Conservation (phyloP, 2,888 invertebrate genomes). For the Allacma fusca region DNA sequence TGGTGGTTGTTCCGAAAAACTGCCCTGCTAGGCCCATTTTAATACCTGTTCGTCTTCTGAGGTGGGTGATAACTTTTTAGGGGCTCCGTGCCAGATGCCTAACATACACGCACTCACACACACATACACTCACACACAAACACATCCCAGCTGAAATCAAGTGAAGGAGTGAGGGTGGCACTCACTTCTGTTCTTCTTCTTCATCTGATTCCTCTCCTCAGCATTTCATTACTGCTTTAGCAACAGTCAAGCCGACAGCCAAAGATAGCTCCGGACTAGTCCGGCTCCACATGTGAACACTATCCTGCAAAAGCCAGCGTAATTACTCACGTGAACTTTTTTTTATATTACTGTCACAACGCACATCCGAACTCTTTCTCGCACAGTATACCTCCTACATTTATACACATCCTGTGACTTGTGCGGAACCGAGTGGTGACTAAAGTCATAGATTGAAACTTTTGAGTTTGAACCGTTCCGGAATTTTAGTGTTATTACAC, state of each 20-base stretch:
- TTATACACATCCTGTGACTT: background rate
- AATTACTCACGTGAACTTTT: constrained; percentile 34
- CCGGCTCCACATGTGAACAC: constrained; percentile 23
- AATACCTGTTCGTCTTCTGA: constrained; percentile 56
- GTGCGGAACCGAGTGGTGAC: too few relatives aligned
- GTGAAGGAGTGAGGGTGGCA: constrained; percentile 60
- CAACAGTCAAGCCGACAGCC: constrained; percentile 45
- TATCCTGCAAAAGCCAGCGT: background rate
- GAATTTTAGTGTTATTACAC: too few relatives aligned
- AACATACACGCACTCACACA: constrained; percentile 30
- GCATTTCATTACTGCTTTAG: constrained; percentile 49
- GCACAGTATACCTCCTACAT: background rate
- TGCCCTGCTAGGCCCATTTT: constrained; percentile 50
- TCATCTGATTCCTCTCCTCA: constrained; percentile 34
- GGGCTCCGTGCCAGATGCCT: constrained; percentile 42
- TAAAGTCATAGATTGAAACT: too few relatives aligned
- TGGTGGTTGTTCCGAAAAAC: constrained; percentile 47
- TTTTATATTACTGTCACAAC: background rate
- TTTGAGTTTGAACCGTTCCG: too few relatives aligned
- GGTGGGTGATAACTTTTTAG: constrained; percentile 45
- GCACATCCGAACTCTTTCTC: background rate
- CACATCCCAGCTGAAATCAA: constrained; percentile 41
- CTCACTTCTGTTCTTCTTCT: constrained; percentile 47
- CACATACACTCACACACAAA: constrained; percentile 36
- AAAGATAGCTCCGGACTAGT: constrained; percentile 17